phyloP scores from a whole-genome alignment of 1,140 invertebrate species.

The Leptinotarsa undecemlineata region DNA sequence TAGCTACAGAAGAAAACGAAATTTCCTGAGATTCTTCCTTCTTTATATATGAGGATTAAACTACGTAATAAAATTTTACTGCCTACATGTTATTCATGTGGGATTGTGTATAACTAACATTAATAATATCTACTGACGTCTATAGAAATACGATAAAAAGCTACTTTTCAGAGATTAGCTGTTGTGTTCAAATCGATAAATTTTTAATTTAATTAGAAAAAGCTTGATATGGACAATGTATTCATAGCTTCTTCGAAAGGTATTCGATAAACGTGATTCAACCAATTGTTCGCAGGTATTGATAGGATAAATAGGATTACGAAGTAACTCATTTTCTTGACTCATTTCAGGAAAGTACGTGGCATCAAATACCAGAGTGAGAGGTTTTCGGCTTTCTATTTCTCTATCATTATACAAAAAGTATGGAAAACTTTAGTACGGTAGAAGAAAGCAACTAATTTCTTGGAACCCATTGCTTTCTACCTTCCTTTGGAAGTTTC shows the following conservation, averaged over 20 bases:
- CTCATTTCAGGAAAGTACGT: no score
- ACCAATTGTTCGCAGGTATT: no score
- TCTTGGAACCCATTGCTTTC: no score
- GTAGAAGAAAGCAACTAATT: no score
- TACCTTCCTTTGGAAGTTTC: no score
- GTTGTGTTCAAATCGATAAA: slow-evolving; percentile 13
- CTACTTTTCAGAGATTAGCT: background rate
- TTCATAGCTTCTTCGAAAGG: background rate
- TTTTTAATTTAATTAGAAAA: slow-evolving; percentile 12
- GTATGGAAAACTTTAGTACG: no score
- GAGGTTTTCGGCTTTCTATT: no score
- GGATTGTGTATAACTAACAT: background rate
- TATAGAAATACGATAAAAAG: slow-evolving; percentile 4
- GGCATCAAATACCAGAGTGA: no score
- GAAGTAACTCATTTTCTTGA: no score
- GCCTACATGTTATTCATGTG: background rate
- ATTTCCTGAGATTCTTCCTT: background rate
- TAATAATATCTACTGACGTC: slow-evolving; percentile 13
- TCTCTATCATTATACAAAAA: no score
- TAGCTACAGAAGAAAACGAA: background rate
- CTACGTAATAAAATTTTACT: slow-evolving; percentile 5
- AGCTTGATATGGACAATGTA: background rate
- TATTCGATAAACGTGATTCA: background rate
- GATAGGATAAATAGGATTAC: no score
- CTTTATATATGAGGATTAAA: background rate